Base-by-base conservation (phyloP, 1,140 invertebrate genomes). In the Tetranychus urticae region DNA sequence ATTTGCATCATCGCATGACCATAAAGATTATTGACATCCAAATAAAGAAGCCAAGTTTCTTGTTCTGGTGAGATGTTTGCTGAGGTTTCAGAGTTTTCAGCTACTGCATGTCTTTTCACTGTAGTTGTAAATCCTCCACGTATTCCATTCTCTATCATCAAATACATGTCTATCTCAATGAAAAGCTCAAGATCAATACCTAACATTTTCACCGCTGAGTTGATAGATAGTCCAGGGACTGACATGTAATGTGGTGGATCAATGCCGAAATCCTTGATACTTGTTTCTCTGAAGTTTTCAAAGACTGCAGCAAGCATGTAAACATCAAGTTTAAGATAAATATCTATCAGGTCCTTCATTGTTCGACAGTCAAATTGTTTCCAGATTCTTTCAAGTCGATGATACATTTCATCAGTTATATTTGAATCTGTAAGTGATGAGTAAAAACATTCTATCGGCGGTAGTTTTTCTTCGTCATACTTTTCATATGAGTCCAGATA, bases 241-340 rank as follows among this genome's bases (percentile, higher is more conserved):
- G 39, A 42, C 39, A 5, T 6, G 10, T 42, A 10, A 42, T 42
- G 14, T 59, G 12, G 54, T 69, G 68, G 67, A 63, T 71, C 70
- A 76, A 66, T 12, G 10, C 14, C 6, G 31, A 35, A 56, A 34
- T 33, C 7, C 6, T 33, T 34, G 3, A 56, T n/a, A 56, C 55
- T 50, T 31, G 23, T 50, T 5, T 14, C 14, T 14, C 48, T 50
- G 48, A 50, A 50, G 14, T 74, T 73, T 70, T 76, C 72, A 68
- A 77, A 76, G 34, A 77, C 66, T 68, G 76, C 74, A 7, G 68
- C 69, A 57, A 73, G 64, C 36, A 74, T 61, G 31, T 71, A 55
- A 7, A 73, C 68, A 66, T 75, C 68, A 59, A 65, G 68, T 68
- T 70, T 72, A 33, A 73, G 64, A 66, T 76, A 75, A 37, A 76